Percentiles rank a stretch among this genome's conserved stretches.
Conservation (phyloP, 2,888 invertebrate species). For the Agrochola lychnidis region DNA sequence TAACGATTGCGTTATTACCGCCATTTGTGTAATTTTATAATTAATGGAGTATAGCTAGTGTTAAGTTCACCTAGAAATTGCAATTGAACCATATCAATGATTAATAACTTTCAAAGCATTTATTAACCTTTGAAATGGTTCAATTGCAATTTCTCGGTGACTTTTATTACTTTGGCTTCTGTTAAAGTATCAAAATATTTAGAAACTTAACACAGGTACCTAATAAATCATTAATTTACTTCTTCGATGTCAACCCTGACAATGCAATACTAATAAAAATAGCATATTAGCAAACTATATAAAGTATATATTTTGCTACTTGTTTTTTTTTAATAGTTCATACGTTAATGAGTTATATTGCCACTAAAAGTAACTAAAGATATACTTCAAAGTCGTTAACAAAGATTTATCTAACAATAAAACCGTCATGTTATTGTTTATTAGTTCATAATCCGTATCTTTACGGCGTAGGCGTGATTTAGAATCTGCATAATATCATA, state of each 20-base stretch:
- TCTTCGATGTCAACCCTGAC: not conserved
- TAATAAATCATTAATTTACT: too few relatives aligned
- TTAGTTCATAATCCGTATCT: constrained; percentile 37
- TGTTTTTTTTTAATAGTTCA: constrained; percentile 1
- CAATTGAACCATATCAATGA: not conserved
- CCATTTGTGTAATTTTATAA: not conserved
- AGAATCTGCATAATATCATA: not conserved
- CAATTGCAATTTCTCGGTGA: too few relatives aligned
- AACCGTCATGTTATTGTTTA: constrained; percentile 35
- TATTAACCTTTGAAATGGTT: too few relatives aligned
- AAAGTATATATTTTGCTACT: not conserved
- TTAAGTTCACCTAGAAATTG: not conserved
- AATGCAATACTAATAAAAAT: not conserved
- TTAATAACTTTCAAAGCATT: not conserved
- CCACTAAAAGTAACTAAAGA: constrained; percentile 14
- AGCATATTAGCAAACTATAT: not conserved
- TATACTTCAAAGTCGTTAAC: not conserved
- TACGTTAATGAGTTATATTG: constrained; percentile 11
- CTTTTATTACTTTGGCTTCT: too few relatives aligned
- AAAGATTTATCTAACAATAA: constrained; percentile 22
- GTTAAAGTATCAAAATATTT: too few relatives aligned
- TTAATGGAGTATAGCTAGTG: not conserved
- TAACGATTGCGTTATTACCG: not conserved
- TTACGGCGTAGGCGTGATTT: constrained; percentile 14
- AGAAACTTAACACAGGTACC: too few relatives aligned